Evolutionary conservation across 2,113 vertebrate species (phyloP).

Genomic region (Thunnus maccoyii): DNA sequence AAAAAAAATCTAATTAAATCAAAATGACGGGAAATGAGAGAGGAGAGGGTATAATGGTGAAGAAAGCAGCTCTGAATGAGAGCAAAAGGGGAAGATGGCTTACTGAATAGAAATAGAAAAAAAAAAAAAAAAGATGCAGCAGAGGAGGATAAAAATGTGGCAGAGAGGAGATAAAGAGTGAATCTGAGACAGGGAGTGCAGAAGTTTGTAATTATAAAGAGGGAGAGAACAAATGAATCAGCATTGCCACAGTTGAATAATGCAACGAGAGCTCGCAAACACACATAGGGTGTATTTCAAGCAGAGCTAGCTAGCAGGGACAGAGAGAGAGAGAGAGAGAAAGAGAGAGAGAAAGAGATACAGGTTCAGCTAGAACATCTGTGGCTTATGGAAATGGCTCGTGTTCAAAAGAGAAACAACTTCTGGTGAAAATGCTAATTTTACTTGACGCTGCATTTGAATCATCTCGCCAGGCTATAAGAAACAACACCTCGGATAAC

Average conservation of each 20-base stretch:
- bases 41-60: slow-evolving; percentile 2
- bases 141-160: slow-evolving; percentile 35
- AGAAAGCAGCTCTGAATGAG: slow-evolving; percentile 5
- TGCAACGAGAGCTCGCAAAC: slow-evolving; percentile 47
- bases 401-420: slow-evolving; percentile 51
- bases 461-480: slow-evolving; percentile 24
- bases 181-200: slow-evolving; percentile 28
- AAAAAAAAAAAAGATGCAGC: slow-evolving; percentile 5
- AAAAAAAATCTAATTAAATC: slow-evolving; percentile 41
- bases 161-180: slow-evolving; percentile 52
- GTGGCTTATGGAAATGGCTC: slow-evolving; percentile 59
- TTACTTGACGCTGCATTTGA: slow-evolving; percentile 26
- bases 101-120: slow-evolving; percentile 9
- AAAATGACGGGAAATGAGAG: slow-evolving; percentile 40
- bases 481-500: slow-evolving; percentile 29
- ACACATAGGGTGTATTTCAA: slow-evolving; percentile 35
- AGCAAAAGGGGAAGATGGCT: slow-evolving; percentile 1
- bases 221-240: slow-evolving; percentile 67
- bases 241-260: slow-evolving; percentile 66
- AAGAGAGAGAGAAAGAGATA: slow-evolving; percentile 6
- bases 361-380: slow-evolving; percentile 56
- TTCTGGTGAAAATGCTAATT: slow-evolving; percentile 57
- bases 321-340: background rate
- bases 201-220: slow-evolving; percentile 70
- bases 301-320: slow-evolving; percentile 34